A percentile compares a stretch with the other conserved stretches of the same genome.
Conservation (phyloP, 2,797 vertebrate species). For the Gymnothorax reevesii region DNA sequence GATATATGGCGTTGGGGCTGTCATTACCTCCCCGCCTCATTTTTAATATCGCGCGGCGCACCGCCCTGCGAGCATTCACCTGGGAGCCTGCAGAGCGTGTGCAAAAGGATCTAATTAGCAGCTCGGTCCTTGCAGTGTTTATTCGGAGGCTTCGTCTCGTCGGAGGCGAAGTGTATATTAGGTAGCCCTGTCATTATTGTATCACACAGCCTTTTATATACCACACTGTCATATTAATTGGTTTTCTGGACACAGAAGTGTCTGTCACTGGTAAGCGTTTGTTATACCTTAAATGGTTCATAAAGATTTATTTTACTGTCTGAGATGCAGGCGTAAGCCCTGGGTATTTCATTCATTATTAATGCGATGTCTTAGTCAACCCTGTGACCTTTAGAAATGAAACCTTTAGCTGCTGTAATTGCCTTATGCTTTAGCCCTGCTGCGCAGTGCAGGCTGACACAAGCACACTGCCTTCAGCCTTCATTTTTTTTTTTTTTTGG, state of each 20-base stretch:
- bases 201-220: constrained; percentile 24
- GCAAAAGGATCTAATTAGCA: constrained; percentile 21
- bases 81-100: constrained; percentile 16
- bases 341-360: constrained; percentile 16
- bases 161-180: background rate
- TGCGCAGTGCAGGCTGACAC: background rate
- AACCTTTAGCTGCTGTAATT: constrained; percentile 14
- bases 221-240: constrained; percentile 26
- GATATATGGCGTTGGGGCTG: constrained; percentile 41
- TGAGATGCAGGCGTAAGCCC: background rate
- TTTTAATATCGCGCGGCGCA: constrained; percentile 38
- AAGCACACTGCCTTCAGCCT: background rate
- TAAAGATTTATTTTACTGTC: constrained; percentile 25
- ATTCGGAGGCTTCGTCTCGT: constrained; percentile 19
- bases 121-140: constrained; percentile 10
- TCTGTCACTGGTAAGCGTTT: background rate
- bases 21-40: constrained; percentile 45
- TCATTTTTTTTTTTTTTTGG: background rate
- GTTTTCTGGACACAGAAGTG: background rate
- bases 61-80: background rate
- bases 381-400: constrained; percentile 2
- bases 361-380: background rate
- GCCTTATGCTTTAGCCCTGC: background rate
- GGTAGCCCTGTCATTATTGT: constrained; percentile 4
- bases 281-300: constrained; percentile 10